Base-by-base conservation (phyloP, 2,113 vertebrate genomes). In the Kryptolebias marmoratus region DNA sequence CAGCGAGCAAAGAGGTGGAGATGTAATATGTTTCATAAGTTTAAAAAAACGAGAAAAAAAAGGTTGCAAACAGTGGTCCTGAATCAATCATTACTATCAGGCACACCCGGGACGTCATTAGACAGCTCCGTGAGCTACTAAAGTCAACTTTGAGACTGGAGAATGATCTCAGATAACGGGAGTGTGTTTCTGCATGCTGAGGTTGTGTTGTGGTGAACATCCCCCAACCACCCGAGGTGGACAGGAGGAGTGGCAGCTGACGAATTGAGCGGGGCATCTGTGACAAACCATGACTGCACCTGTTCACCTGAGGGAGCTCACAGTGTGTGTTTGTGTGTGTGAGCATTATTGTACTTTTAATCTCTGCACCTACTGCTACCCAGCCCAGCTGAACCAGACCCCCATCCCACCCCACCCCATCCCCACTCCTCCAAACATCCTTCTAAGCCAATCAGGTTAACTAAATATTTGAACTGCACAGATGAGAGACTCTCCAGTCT, bases 281-380 rank as follows among this genome's bases (percentile, higher is more conserved):
- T 83, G 89, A 82, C 88, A 85, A 88, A 87, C 90, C 88, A 90
- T 72, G 66, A 76, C 72, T 79, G 82, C 94, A 93, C 90, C 92
- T 94, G 91, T 88, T 85, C 88, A 87, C 91, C 92, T 88, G 73
- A 77, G 87, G 87, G 87, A 86, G 82, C 88, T 79, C 83, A n/a
- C 87, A 80, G 84, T 80, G 84, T 88, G 82, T 80, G 74, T 86
- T 59, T 72, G 3, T 36, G 61, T 72, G 85, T 73, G 67, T 65
- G 69, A 50, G 64, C 49, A 70, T 77, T 64, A 70, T 78, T 85
- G 72, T 88, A 68, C 79, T 79, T 89, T 84, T 88, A 86, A 89
- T 91, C 85, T 87, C 67, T 71, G 82, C 45, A 64, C 80, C 83
- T 64, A 81, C 73, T 77, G 82, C 77, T 70, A 60, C 72, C 79